Base-by-base conservation (phyloP, 2,797 vertebrate species). In the Ptychadena robeensis region DNA sequence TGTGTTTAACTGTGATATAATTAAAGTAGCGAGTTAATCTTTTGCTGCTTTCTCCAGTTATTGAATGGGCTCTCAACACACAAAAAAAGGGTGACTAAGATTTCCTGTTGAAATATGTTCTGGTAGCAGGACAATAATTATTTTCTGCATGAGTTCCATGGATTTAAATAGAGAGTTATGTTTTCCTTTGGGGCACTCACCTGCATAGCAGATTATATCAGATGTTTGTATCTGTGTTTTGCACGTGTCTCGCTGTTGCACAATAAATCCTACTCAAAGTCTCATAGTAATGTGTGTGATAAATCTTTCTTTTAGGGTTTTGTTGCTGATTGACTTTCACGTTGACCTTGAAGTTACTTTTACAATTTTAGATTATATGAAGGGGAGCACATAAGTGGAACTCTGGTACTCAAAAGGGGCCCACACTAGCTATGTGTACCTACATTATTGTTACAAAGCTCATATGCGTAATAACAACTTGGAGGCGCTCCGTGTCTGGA, bases 21-120 rank as follows among this genome's bases (percentile, higher is more conserved):
- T 67, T 65, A 67, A 78, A 78, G 48, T 34, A 57, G 32, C 30
- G 76, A 28, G 65, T 79, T 68, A 79, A 79, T 79, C 65, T 79
- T 79, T 69, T 57, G 65, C 44, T 3, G 44, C 9, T 28, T 67
- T n/a, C 40, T 11, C 5, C 57, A 67, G 65, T 35, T 67, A 35
- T 35, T 68, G 65, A 79, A 79, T 35, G 12, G 5, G 28, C 44
- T 37, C 28, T 61, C 3, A 61, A 27, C 25, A 44, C 8, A 35
- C n/a, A 18, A 74, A 15, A 74, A 48, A 74, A 74, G 73, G 73
- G 57, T 40, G 40, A 79, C 59, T 34, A 66, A 32, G 18, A 59
- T 28, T 53, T 79, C 76, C 32, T 25, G 5, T 68, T 44, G 15
- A 68, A 11, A 28, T 69, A 44, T 53, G 65, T 68, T 22, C 44